A percentile compares a stretch with the other conserved stretches of the same genome.
These are phyloP conservation scores for Hypocryptadius cinnamomeus DNA, from an alignment of 2,113 vertebrate genomes.

Conservation along the genomic window DNA sequence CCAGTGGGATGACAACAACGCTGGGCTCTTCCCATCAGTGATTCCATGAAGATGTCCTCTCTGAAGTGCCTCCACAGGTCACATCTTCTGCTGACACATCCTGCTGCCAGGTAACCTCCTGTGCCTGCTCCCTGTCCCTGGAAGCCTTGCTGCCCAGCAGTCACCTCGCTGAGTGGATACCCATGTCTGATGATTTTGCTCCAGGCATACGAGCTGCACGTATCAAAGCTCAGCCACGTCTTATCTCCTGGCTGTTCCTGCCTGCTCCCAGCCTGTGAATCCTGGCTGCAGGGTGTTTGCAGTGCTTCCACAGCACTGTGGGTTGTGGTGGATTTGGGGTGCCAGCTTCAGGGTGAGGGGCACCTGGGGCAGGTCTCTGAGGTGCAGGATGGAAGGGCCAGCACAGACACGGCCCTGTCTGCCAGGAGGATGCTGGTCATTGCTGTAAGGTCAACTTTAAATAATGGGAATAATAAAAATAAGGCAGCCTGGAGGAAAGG, in stretches of 20 bases:
- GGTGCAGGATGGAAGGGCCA: rapidly evolving
- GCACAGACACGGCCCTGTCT: rapidly evolving
- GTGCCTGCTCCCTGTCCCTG: not conserved
- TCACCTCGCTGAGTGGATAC: rapidly evolving
- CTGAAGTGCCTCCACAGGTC: not conserved
- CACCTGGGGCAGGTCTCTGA: not conserved
- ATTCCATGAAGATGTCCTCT: not conserved
- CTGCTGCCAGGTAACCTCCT: not conserved
- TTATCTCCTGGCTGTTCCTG: not conserved
- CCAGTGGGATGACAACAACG: rapidly evolving
- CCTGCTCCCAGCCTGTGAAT: not conserved
- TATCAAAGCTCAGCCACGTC: slow-evolving; percentile 1
- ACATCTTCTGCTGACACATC: not conserved
- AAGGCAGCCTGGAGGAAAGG: not conserved
- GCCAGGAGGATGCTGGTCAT: not conserved
- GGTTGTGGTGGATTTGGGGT: not conserved
- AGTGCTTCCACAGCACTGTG: not conserved
- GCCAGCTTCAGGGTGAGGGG: not conserved
- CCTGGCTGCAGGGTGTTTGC: rapidly evolving
- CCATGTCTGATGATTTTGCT: not conserved
- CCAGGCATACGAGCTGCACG: not conserved
- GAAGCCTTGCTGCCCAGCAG: rapidly evolving
- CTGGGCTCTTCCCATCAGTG: rapidly evolving
- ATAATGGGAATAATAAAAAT: not conserved
- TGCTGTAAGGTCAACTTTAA: not conserved